phyloP scores from a whole-genome alignment of 2,888 invertebrate genomes.

The Drosophila villosipedis region DNA sequence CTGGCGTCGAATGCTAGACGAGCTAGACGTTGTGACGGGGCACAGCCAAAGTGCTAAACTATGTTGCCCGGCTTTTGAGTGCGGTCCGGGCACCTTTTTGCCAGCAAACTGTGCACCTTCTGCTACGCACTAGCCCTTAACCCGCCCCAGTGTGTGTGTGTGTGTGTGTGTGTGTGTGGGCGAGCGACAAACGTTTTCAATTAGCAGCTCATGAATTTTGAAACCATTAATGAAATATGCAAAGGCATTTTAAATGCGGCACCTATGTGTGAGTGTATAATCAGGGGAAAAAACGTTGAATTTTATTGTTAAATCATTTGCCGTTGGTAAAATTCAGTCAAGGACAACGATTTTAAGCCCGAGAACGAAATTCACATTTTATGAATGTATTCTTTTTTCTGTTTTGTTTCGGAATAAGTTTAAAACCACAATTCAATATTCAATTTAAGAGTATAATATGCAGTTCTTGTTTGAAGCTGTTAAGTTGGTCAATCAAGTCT shows the following conservation, averaged over 20 bases:
- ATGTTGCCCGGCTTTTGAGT: conserved; percentile 82
- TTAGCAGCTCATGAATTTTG: conserved; percentile 84
- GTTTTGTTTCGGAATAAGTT: background rate
- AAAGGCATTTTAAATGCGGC: conserved; percentile 71
- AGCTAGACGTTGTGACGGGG: conserved; percentile 55
- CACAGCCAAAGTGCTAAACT: conserved; percentile 82
- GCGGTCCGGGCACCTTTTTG: conserved; percentile 72
- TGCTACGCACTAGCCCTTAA: conserved; percentile 56
- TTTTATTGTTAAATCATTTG: background rate
- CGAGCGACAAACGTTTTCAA: conserved; percentile 84
- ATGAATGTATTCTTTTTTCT: background rate
- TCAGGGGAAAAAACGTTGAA: background rate
- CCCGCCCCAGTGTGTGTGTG: conserved; percentile 6
- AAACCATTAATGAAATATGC: conserved; percentile 79
- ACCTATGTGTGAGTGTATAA: background rate
- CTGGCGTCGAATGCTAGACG: conserved; percentile 17
- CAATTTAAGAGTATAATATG: background rate
- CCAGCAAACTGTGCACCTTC: conserved; percentile 41
- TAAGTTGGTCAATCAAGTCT: background rate
- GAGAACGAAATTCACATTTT: background rate
- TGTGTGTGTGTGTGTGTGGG: conserved; percentile 46
- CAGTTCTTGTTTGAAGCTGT: background rate
- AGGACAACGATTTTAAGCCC: background rate
- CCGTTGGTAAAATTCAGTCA: background rate
- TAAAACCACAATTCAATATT: background rate